Base-by-base conservation (phyloP, 2,888 invertebrate species). In the Scelioninae gen. 1 region DNA sequence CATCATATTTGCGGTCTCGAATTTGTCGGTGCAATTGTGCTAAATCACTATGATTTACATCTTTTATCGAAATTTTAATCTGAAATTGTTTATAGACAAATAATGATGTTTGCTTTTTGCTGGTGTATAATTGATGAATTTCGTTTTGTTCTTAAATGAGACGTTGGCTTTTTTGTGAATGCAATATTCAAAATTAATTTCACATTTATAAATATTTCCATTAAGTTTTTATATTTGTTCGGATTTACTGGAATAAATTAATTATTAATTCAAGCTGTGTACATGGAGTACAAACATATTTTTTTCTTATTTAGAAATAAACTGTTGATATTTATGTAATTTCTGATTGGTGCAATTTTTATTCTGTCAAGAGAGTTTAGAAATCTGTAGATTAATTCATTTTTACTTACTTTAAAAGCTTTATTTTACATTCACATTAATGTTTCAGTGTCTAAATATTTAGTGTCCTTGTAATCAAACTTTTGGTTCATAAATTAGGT, bases 401-500 rank as follows among this genome's bases (percentile, higher is more conserved):
- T 23, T 23, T 23, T 2, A 23, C 23, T 23, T 11, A 32, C 16
- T 10, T 32, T 56, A 13, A 45, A 56, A 68, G 1, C 0, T 40
- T 56, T 68, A 45, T 47, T 69, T 69, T 7, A 31, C 13, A 43
- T 40, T 47, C 38, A 7, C 11, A 66, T 40, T 40, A 51, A 34
- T 58, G 34, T 69, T 69, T 58, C 47, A 29, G n/a, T 7, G n/a
- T 31, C 23, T 49, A 51, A 31, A 60, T 60, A 62, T 72, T 62
- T 72, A 31, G 60, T 53, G 60, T 53, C 43, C 34, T 55, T 55
- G 13, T 63, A 74, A 63, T 55, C 40, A 34, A 53, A 72, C 55
- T 55, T 63, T 74, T 55, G 47, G 65, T 75, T 65, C 75, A 65
- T 65, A 58, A 75, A 75, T 75, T 65, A 75, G 49, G 75, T 75